Conservation (phyloP, 2,888 invertebrate genomes). For the Sinentomon sp. region DNA sequence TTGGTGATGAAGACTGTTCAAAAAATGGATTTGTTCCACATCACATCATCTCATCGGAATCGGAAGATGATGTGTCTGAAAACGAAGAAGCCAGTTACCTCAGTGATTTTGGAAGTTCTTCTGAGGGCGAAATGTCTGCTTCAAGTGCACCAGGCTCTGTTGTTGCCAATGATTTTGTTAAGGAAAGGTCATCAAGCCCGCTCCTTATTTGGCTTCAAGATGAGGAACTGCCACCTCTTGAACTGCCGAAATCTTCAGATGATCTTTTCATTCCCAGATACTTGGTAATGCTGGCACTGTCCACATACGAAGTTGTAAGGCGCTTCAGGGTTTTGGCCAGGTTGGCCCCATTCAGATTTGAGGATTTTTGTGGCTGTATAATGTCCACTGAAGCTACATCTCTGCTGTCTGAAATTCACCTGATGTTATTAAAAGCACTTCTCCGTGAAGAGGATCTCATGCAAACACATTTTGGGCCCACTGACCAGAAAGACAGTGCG, state of each 20-base stretch:
- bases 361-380: constrained; percentile 86
- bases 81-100: too few relatives aligned
- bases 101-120: too few relatives aligned
- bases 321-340: constrained; percentile 75
- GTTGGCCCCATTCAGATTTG: constrained; percentile 73
- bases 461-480: constrained; percentile 79
- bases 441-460: constrained; percentile 79
- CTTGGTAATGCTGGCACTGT: constrained; percentile 46
- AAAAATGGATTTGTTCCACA: too few relatives aligned
- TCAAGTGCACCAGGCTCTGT: too few relatives aligned
- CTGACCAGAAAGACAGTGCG: constrained; percentile 90
- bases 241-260: constrained; percentile 60
- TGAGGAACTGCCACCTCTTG: too few relatives aligned
- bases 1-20: too few relatives aligned
- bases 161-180: too few relatives aligned
- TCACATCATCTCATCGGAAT: too few relatives aligned
- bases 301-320: constrained; percentile 80
- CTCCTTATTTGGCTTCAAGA: too few relatives aligned
- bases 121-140: too few relatives aligned
- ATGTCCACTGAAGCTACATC: constrained; percentile 75
- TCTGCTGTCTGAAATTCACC: constrained; percentile 73
- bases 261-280: constrained; percentile 49
- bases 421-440: constrained; percentile 54
- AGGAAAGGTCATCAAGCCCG: too few relatives aligned
- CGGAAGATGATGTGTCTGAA: too few relatives aligned